Conservation (phyloP, 2,113 vertebrate genomes). For the Alethe castanea region DNA sequence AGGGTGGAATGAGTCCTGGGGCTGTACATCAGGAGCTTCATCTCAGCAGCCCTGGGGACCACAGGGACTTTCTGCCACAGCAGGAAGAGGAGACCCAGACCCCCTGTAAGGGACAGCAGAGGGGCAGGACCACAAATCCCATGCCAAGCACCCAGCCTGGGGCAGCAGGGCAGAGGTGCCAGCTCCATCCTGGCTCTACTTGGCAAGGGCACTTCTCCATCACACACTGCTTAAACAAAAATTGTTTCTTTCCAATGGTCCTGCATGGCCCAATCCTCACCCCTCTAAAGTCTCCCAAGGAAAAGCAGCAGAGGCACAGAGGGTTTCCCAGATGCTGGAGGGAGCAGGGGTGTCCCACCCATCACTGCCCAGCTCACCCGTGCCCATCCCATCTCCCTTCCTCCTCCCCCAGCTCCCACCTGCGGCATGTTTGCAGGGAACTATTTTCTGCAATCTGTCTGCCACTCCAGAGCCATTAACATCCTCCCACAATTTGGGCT, state of each 20-base stretch:
- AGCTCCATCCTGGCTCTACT: fast-evolving
- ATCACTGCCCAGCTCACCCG: fast-evolving
- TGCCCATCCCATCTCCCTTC: fast-evolving
- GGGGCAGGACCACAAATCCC: background rate
- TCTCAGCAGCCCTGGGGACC: background rate
- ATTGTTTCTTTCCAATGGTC: fast-evolving
- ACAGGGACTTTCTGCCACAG: background rate
- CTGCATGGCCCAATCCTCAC: background rate
- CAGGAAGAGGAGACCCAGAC: background rate
- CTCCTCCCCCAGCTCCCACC: background rate
- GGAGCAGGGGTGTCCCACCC: background rate
- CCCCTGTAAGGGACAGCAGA: background rate
- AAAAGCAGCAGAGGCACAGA: background rate
- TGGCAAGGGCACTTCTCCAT: background rate
- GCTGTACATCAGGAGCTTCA: background rate
- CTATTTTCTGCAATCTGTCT: conserved; percentile 36
- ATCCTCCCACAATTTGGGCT: conserved; percentile 51
- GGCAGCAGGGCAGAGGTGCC: background rate
- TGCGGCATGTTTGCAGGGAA: background rate
- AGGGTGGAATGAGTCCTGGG: background rate
- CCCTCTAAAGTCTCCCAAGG: background rate
- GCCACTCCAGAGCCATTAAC: conserved; percentile 30
- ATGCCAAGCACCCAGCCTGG: fast-evolving
- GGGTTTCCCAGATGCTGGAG: background rate
- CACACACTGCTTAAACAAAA: fast-evolving